Evolutionary conservation across 2,888 invertebrate genomes (phyloP), one percentile per base, ranked within the genome.

Genomic region (Phalangium opilio): DNA sequence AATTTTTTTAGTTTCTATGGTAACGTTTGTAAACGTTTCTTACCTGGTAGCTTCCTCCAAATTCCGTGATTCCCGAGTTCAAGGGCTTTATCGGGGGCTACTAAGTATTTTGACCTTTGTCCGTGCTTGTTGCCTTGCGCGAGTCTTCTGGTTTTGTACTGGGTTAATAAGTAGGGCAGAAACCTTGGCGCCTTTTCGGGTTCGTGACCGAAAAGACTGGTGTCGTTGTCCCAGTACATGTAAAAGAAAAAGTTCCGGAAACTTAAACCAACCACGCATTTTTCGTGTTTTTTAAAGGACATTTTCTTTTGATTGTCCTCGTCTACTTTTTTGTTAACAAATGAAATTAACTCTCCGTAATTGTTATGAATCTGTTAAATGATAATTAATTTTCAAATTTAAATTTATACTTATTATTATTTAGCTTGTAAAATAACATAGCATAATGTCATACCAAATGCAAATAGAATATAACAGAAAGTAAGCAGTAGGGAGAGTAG

Each of bases 161-260:
- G 58, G 1, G 62, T 61, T 2, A 58, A 46, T 5, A 62, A 54
- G 44, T 60, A 58, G 1, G 60, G 60, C 14, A 53, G 43, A 12
- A 43, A 38, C 1, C 43, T 42, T 1, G 52, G 41, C 2, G 50
- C 36, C 12, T 47, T 40, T n/a, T 51, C 50, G 2, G 47, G 73
- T 44, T 72, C 50, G 12, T 57, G 53, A 2, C 57, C 56, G 20
- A 55, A 47, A 5, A 58, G 72, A 52, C 49, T 43, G 0, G 59
- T 60, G 48, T 71, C 70, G 48, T 68, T 66, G 39, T 62, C 62
- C 57, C 71, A 71, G 52, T 67, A 65, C 2, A 67, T 62, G 47
- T 68, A 68, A 57, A 70, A 72, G 59, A 73, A 73, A 2, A 66
- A 66, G 51, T 71, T 70, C 52, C 67, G 66, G 58, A 71, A 27